Conservation (phyloP, 1,140 invertebrate genomes). For the Eufriesea mexicana region DNA sequence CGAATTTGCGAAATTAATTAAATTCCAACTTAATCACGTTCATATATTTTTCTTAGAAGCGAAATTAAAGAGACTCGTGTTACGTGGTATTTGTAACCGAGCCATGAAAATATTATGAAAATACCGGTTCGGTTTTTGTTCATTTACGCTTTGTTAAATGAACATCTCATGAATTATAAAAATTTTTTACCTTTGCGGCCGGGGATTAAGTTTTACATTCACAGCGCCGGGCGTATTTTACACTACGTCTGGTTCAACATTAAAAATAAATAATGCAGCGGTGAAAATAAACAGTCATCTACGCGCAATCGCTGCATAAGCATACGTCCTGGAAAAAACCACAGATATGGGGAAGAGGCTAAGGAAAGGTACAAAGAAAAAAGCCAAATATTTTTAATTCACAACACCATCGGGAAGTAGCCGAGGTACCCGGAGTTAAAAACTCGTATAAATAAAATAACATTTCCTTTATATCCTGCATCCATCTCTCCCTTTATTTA, state of each 20-base stretch:
- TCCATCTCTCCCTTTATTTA: neutral
- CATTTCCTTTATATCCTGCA: neutral
- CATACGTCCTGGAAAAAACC: slow-evolving; percentile 1
- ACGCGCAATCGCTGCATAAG: slow-evolving; percentile 3
- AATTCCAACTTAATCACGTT: slow-evolving; percentile 1
- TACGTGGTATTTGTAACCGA: slow-evolving; percentile 22
- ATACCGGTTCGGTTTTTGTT: slow-evolving; percentile 25
- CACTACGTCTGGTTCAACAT: slow-evolving; percentile 14
- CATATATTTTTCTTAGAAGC: neutral
- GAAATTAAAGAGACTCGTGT: slow-evolving; percentile 24
- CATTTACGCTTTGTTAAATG: slow-evolving; percentile 34
- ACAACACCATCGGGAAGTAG: neutral
- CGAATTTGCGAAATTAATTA: slow-evolving; percentile 7
- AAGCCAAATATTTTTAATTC: neutral
- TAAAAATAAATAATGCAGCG: slow-evolving; percentile 56
- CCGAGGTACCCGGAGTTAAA: neutral
- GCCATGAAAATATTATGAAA: slow-evolving; percentile 20
- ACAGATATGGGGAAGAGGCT: neutral
- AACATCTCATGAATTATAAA: slow-evolving; percentile 37
- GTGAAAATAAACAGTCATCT: slow-evolving; percentile 49
- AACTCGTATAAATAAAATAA: neutral
- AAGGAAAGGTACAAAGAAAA: neutral
- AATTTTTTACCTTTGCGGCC: slow-evolving; percentile 19
- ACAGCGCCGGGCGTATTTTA: slow-evolving; percentile 1
- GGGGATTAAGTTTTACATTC: slow-evolving; percentile 36